Base-by-base conservation (phyloP, 2,113 vertebrate species). In the Podiceps cristatus region DNA sequence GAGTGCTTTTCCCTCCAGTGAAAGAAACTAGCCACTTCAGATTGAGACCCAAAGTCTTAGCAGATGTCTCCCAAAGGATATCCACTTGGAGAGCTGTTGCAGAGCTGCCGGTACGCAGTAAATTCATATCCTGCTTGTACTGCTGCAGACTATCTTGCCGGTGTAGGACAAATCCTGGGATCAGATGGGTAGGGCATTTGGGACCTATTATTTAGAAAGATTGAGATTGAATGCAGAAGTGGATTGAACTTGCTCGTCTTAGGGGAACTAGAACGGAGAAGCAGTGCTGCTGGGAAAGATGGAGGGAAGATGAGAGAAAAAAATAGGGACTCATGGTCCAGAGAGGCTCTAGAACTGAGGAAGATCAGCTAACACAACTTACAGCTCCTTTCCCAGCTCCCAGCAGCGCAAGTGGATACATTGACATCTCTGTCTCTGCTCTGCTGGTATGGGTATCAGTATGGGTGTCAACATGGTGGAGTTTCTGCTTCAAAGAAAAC, bases 401-500 rank as follows among this genome's bases (percentile, higher is more conserved):
- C 66, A 76, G 44, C 62, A 92, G 63, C 58, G 58, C 12, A 27
- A 45, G 50, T 31, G 37, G 19, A 45, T 71, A 16, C 31, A 37
- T 67, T 66, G 82, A 73, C 59, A 88, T 31, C 19, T 31, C 50
- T 53, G 49, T 71, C 82, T 69, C 83, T 86, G 79, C 23, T 67
- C n/a, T 86, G 44, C 45, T 63, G 52, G 24, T 71, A 2, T 23
- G n/a, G 35, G 5, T 40, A 8, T 80, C 74, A 37, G 14, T 69
- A 1, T 47, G 47, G 44, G 47, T 77, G 68, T 71, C 86, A 91
- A 23, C 33, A 6, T 42, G 73, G 47, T 29, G 20, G 52, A 91
- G 55, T 78, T 92, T 77, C 68, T 93, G 66, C 87, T 91, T 94
- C 18, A 31, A 87, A 77, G 93, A 67, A 84, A 74, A 74, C 20